phyloP scores from a whole-genome alignment of 1,140 invertebrate genomes.

The Cydia pomonella region DNA sequence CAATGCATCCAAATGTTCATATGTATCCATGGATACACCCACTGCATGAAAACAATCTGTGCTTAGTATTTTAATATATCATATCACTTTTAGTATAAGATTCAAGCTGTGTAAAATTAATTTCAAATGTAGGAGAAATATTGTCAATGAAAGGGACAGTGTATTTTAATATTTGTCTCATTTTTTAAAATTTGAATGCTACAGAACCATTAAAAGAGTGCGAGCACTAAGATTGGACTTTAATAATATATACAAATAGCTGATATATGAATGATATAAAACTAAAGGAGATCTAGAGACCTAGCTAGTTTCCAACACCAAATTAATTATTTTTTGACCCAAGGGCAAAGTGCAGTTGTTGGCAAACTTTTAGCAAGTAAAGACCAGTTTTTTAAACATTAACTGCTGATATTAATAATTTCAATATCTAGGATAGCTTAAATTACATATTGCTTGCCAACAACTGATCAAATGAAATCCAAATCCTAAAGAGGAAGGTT shows the following conservation, averaged over 20 bases:
- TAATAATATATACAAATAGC: background rate
- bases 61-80: background rate
- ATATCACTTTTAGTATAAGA: background rate
- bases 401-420: too few relatives aligned
- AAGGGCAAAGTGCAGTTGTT: background rate
- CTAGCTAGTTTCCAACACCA: background rate
- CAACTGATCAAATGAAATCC: background rate
- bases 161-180: too few relatives aligned
- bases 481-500: background rate
- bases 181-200: too few relatives aligned
- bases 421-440: too few relatives aligned
- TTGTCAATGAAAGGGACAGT: too few relatives aligned
- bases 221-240: background rate
- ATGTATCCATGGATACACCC: slow-evolving; percentile 81
- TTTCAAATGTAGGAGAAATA: too few relatives aligned
- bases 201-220: background rate
- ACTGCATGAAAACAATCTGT: slow-evolving; percentile 52
- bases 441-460: too few relatives aligned
- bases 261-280: background rate
- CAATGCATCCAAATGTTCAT: slow-evolving; percentile 86
- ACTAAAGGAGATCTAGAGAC: background rate
- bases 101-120: background rate
- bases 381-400: too few relatives aligned
- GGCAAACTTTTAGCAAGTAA: background rate
- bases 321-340: background rate